Base-by-base conservation (phyloP, 1,140 invertebrate species). In the Gonatopus flavifemur region DNA sequence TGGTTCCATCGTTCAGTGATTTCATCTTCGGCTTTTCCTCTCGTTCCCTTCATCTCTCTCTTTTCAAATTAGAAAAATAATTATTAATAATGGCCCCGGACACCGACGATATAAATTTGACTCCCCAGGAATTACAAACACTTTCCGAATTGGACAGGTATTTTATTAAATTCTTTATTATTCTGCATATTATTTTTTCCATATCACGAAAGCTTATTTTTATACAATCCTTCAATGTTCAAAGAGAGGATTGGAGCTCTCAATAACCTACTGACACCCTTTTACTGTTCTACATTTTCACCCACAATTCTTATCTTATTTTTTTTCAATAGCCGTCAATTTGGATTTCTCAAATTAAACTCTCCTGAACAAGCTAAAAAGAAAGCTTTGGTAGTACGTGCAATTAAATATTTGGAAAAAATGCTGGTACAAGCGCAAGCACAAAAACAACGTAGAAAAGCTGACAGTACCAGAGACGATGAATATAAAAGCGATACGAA, bases 131-230 rank as follows among this genome's bases (percentile, higher is more conserved):
- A 76, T 74, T 91, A 52, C 88, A 91, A 77, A 84, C 88, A 61
- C 80, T 91, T 52, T 89, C 89, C n/a, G 89, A 91, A 67, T 81
- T 91, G 71, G 89, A 92, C 81, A 91, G 89, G 89, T 91, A 81
- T 72, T 56, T 22, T 49, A 18, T 18, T 15, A 3, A 37, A 25
- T 15, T 37, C 25, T 52, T 45, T 9, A 8, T 6, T 25, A 30
- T 57, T 25, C 32, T 40, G 10, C 5, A 5, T 13, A 18, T 40
- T 44, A n/a, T 46, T 36, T 39, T 22, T 18, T n/a, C n/a, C n/a
- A n/a, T n/a, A n/a, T n/a, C n/a, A n/a, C n/a, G n/a, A n/a, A n/a
- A n/a, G n/a, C n/a, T n/a, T n/a, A n/a, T n/a, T n/a, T n/a, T n/a
- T n/a, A n/a, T n/a, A n/a, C n/a, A 21, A 18, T 24, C 10, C 48